These are phyloP conservation scores for Ptilorrhoa leucosticta DNA, from an alignment of 2,113 vertebrate species.

Conservation along the genomic window DNA sequence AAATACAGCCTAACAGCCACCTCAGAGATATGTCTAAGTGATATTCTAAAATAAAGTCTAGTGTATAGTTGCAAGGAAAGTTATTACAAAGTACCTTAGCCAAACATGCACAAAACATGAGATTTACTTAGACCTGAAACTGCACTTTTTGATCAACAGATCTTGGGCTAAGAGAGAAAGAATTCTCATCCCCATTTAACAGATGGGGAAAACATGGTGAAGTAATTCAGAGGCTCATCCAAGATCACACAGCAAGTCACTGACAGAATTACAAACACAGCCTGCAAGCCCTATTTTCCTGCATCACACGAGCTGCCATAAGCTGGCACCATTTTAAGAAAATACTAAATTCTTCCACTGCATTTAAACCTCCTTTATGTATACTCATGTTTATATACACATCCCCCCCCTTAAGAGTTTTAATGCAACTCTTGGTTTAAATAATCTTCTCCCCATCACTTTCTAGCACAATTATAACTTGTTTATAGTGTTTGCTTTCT, in stretches of 20 bases:
- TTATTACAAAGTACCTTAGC: background rate
- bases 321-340: background rate
- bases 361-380: background rate
- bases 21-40: background rate
- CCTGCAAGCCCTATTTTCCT: background rate
- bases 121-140: background rate
- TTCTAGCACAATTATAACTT: background rate
- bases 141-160: background rate
- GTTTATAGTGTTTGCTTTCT: background rate
- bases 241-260: background rate
- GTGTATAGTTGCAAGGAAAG: background rate
- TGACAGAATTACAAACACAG: background rate
- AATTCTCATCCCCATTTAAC: background rate
- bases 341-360: background rate
- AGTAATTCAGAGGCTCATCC: background rate
- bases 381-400: background rate
- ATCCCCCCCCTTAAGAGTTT: background rate
- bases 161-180: background rate
- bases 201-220: background rate
- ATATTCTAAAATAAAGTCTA: background rate
- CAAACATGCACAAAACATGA: background rate
- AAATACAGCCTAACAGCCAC: background rate
- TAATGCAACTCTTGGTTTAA: background rate
- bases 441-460: background rate
- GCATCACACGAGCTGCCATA: background rate